Conservation (phyloP, 2,888 invertebrate species). For the Nephrocerus scutellatus region DNA sequence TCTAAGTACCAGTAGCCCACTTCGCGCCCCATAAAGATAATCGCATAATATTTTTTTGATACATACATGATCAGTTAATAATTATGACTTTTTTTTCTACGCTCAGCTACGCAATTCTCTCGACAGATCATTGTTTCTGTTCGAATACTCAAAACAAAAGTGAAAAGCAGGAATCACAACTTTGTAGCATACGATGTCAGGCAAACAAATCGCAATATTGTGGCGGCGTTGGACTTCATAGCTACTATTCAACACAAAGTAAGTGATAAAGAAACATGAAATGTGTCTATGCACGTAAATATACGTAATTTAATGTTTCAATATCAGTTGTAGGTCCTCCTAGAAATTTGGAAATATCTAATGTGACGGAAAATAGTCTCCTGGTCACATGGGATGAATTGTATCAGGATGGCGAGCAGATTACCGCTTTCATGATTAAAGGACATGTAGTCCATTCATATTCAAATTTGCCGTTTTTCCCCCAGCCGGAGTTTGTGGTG, state of each 20-base stretch:
- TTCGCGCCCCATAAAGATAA: no score
- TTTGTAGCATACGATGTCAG: constrained; percentile 55
- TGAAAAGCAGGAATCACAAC: constrained; percentile 46
- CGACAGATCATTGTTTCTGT: constrained; percentile 40
- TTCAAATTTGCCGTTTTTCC: constrained; percentile 50
- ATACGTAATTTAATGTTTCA: background rate
- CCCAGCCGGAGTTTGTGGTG: constrained; percentile 54
- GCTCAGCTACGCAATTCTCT: constrained; percentile 39
- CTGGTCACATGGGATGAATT: constrained; percentile 56
- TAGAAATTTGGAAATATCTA: constrained; percentile 52
- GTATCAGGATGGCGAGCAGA: constrained; percentile 48
- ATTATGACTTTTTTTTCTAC: no score
- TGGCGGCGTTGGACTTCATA: constrained; percentile 60
- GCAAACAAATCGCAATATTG: constrained; percentile 58
- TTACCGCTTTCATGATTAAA: constrained; percentile 54
- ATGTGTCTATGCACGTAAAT: background rate
- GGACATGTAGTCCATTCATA: constrained; percentile 54
- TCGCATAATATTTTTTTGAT: no score
- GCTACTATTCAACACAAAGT: constrained; percentile 58
- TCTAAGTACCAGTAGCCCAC: no score
- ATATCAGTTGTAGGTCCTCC: constrained; percentile 64
- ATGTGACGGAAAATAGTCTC: constrained; percentile 58
- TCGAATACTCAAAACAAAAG: constrained; percentile 28
- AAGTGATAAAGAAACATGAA: constrained; percentile 25
- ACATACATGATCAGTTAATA: no score